Percentiles rank a stretch among this genome's conserved stretches.
Evolutionary conservation across 2,888 invertebrate species (phyloP).

Genomic region (Glyphotaelius pellucidus): DNA sequence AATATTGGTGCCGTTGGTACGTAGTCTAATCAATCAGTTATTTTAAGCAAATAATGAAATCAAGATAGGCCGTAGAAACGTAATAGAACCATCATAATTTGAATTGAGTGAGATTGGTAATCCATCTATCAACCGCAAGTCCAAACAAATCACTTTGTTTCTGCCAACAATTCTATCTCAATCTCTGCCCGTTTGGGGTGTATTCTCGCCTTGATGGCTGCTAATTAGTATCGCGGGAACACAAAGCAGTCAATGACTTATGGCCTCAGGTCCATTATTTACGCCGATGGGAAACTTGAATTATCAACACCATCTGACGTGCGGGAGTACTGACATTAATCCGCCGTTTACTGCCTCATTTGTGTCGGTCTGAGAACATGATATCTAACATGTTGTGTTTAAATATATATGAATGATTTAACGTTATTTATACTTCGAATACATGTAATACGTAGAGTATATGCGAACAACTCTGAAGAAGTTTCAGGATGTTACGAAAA

Average conservation of each 20-base stretch:
- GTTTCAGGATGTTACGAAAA: no score
- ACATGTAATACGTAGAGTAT: no score
- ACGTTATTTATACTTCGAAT: no score
- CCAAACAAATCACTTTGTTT: not conserved
- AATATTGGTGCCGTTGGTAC: no score
- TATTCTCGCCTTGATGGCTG: not conserved
- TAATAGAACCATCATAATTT: not conserved
- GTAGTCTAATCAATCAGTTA: no score
- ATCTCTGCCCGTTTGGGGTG: not conserved
- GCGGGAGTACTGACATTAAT: constrained; percentile 5
- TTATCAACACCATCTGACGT: constrained; percentile 17
- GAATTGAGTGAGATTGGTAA: not conserved
- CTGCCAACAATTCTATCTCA: not conserved
- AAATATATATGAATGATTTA: not conserved
- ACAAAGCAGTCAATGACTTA: constrained; percentile 36
- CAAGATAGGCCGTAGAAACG: not conserved
- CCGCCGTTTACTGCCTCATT: not conserved
- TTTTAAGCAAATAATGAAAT: not conserved
- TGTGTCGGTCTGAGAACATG: not conserved
- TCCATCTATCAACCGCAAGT: not conserved
- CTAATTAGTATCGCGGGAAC: constrained; percentile 45
- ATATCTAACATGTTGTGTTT: not conserved
- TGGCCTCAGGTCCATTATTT: constrained; percentile 29
- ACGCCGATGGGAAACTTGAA: constrained; percentile 35
- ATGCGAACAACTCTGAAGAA: no score